Conservation (phyloP, 2,797 vertebrate genomes). For the Poeciliopsis infans region DNA sequence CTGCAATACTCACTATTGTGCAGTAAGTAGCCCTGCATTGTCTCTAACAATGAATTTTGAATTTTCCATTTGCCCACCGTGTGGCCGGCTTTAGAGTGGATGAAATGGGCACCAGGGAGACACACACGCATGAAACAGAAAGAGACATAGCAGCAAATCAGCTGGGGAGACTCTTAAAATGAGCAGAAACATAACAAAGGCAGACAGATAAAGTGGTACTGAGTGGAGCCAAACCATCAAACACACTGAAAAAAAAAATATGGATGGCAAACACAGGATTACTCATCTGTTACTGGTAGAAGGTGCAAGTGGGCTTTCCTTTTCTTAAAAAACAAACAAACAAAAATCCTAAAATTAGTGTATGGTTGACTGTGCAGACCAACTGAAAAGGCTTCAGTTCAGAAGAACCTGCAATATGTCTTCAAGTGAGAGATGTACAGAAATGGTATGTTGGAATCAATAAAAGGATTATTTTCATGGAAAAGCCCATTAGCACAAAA, state of each 20-base stretch:
- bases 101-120: not conserved
- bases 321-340: not conserved
- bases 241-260: not conserved
- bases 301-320: not conserved
- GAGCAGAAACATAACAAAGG: constrained; percentile 6
- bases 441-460: not conserved
- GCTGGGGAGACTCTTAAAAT: constrained; percentile 1
- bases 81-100: not conserved
- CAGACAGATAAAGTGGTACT: not conserved
- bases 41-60: not conserved
- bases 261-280: not conserved
- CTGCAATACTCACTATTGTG: not conserved
- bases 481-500: not conserved
- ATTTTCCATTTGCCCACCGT: not conserved
- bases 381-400: not conserved
- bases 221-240: not conserved
- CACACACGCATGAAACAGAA: not conserved
- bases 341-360: not conserved
- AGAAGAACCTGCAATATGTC: not conserved
- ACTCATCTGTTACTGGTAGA: not conserved
- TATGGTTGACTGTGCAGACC: not conserved
- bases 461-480: not conserved
- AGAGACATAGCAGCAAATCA: constrained; percentile 2
- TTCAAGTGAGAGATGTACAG: not conserved
- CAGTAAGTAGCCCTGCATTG: not conserved